Conservation (phyloP, 2,888 invertebrate genomes). For the Cyclophora albipunctata region DNA sequence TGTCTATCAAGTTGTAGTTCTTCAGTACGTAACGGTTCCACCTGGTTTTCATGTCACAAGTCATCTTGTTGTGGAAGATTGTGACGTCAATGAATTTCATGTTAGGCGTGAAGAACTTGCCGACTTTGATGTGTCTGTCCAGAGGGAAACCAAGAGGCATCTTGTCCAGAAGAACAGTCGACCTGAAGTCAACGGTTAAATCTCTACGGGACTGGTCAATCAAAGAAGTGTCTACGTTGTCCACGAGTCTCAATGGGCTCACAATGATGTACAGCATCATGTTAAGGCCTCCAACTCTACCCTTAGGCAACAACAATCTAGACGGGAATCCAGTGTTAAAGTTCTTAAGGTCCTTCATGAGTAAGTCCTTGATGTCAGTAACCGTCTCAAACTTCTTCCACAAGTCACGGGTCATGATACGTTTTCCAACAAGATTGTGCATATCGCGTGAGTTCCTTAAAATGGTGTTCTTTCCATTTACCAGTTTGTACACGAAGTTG, state of each 20-base stretch:
- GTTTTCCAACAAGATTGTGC: conserved; percentile 79
- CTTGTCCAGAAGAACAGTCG: conserved; percentile 71
- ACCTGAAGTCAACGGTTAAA: conserved; percentile 50
- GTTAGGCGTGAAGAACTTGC: conserved; percentile 79
- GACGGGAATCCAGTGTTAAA: conserved; percentile 81
- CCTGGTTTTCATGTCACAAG: conserved; percentile 59
- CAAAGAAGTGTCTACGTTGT: conserved; percentile 47
- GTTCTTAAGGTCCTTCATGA: conserved; percentile 52
- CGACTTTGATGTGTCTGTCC: conserved; percentile 78
- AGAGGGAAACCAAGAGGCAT: conserved; percentile 84
- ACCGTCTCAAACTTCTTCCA: conserved; percentile 77
- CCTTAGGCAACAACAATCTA: conserved; percentile 82
- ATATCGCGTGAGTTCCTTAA: conserved; percentile 78
- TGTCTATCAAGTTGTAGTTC: conserved; percentile 34
- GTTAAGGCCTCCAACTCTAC: conserved; percentile 78
- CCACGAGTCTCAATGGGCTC: conserved; percentile 66
- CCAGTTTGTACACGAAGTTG: conserved; percentile 76
- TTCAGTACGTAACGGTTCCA: conserved; percentile 56
- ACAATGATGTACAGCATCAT: conserved; percentile 79
- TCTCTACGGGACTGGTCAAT: conserved; percentile 65
- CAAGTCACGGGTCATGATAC: conserved; percentile 78
- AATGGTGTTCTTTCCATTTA: conserved; percentile 79
- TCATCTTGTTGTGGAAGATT: conserved; percentile 77
- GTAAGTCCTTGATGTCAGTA: conserved; percentile 46
- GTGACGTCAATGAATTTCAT: conserved; percentile 79